Evolutionary conservation across 1,140 invertebrate species (phyloP).

Genomic region (Brachionus sp.): DNA sequence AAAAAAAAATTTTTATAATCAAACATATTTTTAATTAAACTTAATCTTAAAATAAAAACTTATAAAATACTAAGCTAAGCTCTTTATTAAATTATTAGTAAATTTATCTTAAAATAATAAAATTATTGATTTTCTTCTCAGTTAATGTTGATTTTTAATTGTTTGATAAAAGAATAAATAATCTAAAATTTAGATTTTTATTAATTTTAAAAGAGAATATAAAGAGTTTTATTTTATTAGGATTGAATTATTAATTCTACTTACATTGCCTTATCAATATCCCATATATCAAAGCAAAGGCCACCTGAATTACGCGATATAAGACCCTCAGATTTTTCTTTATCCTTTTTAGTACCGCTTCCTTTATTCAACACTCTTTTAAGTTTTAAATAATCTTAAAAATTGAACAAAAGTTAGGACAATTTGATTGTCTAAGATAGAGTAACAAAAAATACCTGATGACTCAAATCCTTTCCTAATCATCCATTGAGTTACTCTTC

Average conservation of each 20-base stretch:
- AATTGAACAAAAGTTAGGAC: not conserved
- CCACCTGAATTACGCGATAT: constrained; percentile 57
- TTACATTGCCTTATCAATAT: constrained; percentile 56
- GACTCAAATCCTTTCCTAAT: constrained; percentile 60
- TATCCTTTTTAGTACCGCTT: constrained; percentile 48
- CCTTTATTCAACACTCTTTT: constrained; percentile 53
- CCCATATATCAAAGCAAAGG: constrained; percentile 57
- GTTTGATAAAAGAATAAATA: no score
- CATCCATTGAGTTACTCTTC: constrained; percentile 55
- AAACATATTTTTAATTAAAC: no score
- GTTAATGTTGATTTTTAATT: no score
- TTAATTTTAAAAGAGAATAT: no score
- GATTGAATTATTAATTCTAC: constrained; percentile 8
- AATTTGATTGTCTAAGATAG: not conserved
- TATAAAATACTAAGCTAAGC: no score
- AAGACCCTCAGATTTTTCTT: constrained; percentile 52
- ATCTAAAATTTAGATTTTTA: no score
- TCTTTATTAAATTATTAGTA: no score
- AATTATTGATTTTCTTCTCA: no score
- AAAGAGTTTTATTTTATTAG: not conserved
- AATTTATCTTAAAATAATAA: no score
- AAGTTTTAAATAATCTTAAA: constrained; percentile 57
- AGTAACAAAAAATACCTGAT: constrained; percentile 55
- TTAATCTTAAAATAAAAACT: no score
- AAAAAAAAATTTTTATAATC: no score